Evolutionary conservation across 2,888 invertebrate species (phyloP).

Genomic region (Dermolepida albohirtum): DNA sequence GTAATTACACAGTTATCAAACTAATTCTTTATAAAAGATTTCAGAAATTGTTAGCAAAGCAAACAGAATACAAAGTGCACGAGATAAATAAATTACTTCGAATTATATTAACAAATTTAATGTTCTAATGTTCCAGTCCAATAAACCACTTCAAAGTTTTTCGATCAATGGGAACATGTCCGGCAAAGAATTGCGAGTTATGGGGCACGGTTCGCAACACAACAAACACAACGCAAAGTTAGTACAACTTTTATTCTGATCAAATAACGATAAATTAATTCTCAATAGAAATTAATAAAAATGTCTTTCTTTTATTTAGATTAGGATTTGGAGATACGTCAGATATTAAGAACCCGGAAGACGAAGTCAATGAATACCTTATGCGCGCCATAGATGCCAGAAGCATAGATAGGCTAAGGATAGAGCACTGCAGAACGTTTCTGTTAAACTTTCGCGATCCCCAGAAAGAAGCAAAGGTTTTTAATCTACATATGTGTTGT

Average conservation of each 20-base stretch:
- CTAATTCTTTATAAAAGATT: no score
- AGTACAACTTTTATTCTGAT: slow-evolving; percentile 52
- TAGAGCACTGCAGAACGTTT: slow-evolving; percentile 89
- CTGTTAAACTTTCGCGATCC: slow-evolving; percentile 86
- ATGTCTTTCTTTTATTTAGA: slow-evolving; percentile 63
- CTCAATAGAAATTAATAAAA: background rate
- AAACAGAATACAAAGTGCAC: no score
- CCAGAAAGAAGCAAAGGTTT: slow-evolving; percentile 85
- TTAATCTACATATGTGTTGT: slow-evolving; percentile 44
- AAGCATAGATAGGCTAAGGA: slow-evolving; percentile 88
- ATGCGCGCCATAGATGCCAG: slow-evolving; percentile 96
- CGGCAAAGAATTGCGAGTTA: slow-evolving; percentile 89
- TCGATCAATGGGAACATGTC: slow-evolving; percentile 83
- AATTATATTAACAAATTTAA: no score
- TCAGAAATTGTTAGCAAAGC: no score
- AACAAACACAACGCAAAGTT: slow-evolving; percentile 75
- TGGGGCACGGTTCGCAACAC: slow-evolving; percentile 87
- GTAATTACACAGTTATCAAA: no score
- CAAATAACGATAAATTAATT: no score
- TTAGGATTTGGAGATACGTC: slow-evolving; percentile 78
- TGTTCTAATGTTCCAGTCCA: slow-evolving; percentile 66
- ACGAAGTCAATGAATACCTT: slow-evolving; percentile 96
- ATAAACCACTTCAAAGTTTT: slow-evolving; percentile 73
- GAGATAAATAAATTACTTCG: no score
- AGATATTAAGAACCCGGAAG: slow-evolving; percentile 85